Percentiles rank a stretch among this genome's conserved stretches.
These are phyloP conservation scores for Thunnus albacares DNA, from an alignment of 2,797 vertebrate species.

Conservation along the genomic window DNA sequence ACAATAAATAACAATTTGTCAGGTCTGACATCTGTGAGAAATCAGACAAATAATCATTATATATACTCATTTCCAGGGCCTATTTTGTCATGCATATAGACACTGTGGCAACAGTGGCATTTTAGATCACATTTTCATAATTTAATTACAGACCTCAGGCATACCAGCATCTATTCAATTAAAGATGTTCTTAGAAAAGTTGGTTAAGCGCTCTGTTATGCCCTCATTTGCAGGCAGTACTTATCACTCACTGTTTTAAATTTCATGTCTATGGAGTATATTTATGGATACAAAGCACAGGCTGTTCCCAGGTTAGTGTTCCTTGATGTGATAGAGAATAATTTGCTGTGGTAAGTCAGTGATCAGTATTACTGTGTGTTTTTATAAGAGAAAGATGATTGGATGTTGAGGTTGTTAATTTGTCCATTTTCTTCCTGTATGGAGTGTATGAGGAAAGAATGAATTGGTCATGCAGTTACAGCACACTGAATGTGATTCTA, in stretches of 20 bases:
- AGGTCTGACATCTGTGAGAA: not conserved
- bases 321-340: not conserved
- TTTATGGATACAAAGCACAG: not conserved
- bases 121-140: slow-evolving; percentile 40
- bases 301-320: slow-evolving; percentile 8
- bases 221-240: not conserved
- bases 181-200: slow-evolving; percentile 37
- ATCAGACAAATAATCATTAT: slow-evolving; percentile 9
- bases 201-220: slow-evolving; percentile 13
- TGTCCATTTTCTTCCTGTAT: not conserved
- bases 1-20: slow-evolving; percentile 15
- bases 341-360: not conserved
- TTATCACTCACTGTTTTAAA: slow-evolving; percentile 23
- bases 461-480: not conserved
- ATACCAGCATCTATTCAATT: slow-evolving; percentile 33
- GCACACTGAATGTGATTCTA: not conserved
- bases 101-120: slow-evolving; percentile 8
- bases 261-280: not conserved
- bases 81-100: not conserved
- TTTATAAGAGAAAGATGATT: not conserved
- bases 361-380: slow-evolving; percentile 6
- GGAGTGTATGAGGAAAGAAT: not conserved
- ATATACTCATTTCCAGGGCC: not conserved
- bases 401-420: not conserved
- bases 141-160: slow-evolving; percentile 25